Evolutionary conservation across 2,113 vertebrate genomes (phyloP).

Genomic region (Emydocephalus ijimae): DNA sequence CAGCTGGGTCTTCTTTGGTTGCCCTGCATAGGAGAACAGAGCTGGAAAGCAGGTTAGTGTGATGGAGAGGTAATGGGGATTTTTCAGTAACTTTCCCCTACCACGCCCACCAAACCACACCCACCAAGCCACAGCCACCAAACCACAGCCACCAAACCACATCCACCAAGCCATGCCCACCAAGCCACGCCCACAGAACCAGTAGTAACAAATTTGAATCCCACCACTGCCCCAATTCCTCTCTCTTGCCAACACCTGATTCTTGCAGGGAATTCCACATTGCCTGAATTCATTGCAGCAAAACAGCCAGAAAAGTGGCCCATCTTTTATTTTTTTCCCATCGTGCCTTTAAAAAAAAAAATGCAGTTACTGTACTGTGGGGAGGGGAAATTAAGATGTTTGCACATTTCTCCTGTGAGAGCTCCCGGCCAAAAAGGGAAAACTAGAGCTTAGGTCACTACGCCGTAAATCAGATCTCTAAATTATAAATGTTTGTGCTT

Average conservation of each 20-base stretch:
- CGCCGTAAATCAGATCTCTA: neutral
- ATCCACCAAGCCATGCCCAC: too few species aligned
- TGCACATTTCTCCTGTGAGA: slow-evolving; percentile 31
- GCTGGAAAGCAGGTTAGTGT: too few species aligned
- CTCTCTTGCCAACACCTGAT: neutral
- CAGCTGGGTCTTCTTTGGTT: too few species aligned
- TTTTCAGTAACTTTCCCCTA: too few species aligned
- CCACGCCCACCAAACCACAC: too few species aligned
- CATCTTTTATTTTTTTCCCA: neutral
- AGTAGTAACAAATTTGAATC: too few species aligned
- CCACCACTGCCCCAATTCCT: too few species aligned
- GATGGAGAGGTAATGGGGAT: too few species aligned
- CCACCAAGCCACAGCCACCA: too few species aligned
- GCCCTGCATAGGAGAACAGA: too few species aligned
- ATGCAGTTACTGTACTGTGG: neutral
- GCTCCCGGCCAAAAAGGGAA: neutral
- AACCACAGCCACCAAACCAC: too few species aligned
- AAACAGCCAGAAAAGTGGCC: neutral
- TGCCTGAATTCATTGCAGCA: neutral
- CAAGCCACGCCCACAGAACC: too few species aligned
- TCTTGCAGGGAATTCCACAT: neutral
- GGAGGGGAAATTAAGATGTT: neutral
- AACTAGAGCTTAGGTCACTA: slow-evolving; percentile 12
- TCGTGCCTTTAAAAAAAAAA: neutral
- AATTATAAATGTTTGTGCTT: slow-evolving; percentile 5